Percentiles rank a stretch among this genome's conserved stretches.
phyloP scores from a whole-genome alignment of 2,113 vertebrate genomes.

The Mobula hypostoma region DNA sequence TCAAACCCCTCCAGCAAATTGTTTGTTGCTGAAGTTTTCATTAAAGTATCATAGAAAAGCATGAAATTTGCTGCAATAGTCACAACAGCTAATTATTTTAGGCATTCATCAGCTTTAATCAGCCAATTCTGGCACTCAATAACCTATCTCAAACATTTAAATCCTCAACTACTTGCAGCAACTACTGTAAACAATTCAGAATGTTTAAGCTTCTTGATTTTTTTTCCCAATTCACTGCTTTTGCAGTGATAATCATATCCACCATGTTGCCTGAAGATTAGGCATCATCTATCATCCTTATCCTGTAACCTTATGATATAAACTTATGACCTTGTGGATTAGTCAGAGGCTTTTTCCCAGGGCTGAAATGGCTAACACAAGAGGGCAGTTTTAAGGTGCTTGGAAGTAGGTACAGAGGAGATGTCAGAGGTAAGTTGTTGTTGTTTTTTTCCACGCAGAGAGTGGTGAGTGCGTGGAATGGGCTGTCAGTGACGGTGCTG shows the following conservation, averaged over 20 bases:
- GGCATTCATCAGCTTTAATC: neutral
- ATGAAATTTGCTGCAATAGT: neutral
- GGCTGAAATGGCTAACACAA: no score
- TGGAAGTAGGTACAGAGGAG: no score
- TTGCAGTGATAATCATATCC: neutral
- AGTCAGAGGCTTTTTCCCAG: no score
- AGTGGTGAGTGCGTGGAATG: no score
- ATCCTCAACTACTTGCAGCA: neutral
- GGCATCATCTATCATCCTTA: no score
- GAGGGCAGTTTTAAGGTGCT: no score
- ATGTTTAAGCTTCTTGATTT: neutral
- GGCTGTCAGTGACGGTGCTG: no score
- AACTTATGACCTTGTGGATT: no score
- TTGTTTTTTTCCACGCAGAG: no score
- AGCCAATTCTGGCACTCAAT: neutral
- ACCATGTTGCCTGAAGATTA: neutral
- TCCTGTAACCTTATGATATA: neutral
- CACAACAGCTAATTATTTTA: neutral
- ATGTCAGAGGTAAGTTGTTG: no score
- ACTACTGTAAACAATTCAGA: neutral
- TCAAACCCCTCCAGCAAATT: no score
- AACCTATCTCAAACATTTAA: neutral
- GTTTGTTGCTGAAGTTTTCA: neutral
- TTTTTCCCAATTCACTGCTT: neutral
- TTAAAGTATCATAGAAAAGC: neutral